Percentiles rank a stretch among this genome's conserved stretches.
phyloP scores from a whole-genome alignment of 2,888 invertebrate genomes.

The Steinernema hermaphroditum region DNA sequence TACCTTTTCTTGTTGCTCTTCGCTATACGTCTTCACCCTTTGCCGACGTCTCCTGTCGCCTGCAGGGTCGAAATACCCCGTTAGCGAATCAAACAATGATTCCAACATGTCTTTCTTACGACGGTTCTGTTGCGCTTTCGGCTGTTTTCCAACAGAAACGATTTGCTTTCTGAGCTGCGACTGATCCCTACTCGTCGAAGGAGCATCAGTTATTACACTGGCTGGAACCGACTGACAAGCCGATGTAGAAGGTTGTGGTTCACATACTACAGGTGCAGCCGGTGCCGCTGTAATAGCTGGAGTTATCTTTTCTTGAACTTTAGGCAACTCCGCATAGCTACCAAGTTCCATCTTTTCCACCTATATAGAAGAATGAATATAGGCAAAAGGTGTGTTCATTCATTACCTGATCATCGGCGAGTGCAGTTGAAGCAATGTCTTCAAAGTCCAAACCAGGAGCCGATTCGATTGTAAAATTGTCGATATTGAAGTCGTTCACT shows the following conservation, averaged over 20 bases:
- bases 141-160: slow-evolving; percentile 63
- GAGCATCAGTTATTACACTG: background rate
- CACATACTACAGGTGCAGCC: background rate
- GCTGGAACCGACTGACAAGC: background rate
- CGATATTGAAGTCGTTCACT: background rate
- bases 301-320: slow-evolving; percentile 38
- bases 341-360: background rate
- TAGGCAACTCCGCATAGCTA: too few relatives aligned
- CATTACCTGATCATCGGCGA: slow-evolving; percentile 1
- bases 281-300: background rate
- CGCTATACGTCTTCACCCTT: slow-evolving; percentile 40
- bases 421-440: slow-evolving; percentile 7
- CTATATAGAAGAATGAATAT: background rate
- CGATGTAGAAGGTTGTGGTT: slow-evolving; percentile 23
- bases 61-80: slow-evolving; percentile 60
- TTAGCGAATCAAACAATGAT: slow-evolving; percentile 62
- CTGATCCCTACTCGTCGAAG: background rate
- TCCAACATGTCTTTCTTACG: slow-evolving; percentile 61
- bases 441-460: background rate
- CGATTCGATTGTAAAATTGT: background rate
- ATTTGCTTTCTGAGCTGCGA: slow-evolving; percentile 54
- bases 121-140: slow-evolving; percentile 47
- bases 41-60: slow-evolving; percentile 46
- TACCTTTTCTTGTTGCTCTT: slow-evolving; percentile 38
- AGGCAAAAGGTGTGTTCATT: background rate